Conservation (phyloP, 2,113 vertebrate genomes). For the Natator depressus region DNA sequence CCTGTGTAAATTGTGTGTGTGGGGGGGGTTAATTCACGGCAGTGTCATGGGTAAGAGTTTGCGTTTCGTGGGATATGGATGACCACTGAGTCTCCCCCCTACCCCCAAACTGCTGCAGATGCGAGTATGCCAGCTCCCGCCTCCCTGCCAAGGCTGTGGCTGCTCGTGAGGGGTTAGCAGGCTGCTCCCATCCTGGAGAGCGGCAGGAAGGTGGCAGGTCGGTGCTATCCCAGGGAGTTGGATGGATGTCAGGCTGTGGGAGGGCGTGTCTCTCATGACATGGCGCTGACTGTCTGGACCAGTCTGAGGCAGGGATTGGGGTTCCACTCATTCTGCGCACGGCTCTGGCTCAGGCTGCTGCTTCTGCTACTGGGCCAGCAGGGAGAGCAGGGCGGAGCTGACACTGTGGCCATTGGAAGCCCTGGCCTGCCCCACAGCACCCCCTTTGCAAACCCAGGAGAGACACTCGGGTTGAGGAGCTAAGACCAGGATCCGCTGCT, state of each 20-base stretch:
- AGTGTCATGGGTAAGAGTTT: neutral
- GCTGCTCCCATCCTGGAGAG: neutral
- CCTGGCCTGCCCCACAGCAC: neutral
- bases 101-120: neutral
- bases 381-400: neutral
- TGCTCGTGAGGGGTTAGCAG: neutral
- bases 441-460: neutral
- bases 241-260: neutral
- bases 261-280: neutral
- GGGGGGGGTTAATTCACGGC: neutral
- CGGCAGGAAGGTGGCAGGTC: neutral
- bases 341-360: neutral
- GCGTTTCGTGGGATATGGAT: neutral
- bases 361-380: neutral
- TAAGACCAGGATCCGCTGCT: neutral
- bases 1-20: neutral
- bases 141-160: neutral
- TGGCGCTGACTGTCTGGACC: neutral
- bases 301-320: too few relatives aligned
- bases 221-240: neutral
- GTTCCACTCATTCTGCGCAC: neutral
- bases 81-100: neutral
- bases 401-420: neutral
- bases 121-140: neutral
- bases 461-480: neutral